Conservation (phyloP, 2,888 invertebrate species). For the Hipparchia sbordonii region DNA sequence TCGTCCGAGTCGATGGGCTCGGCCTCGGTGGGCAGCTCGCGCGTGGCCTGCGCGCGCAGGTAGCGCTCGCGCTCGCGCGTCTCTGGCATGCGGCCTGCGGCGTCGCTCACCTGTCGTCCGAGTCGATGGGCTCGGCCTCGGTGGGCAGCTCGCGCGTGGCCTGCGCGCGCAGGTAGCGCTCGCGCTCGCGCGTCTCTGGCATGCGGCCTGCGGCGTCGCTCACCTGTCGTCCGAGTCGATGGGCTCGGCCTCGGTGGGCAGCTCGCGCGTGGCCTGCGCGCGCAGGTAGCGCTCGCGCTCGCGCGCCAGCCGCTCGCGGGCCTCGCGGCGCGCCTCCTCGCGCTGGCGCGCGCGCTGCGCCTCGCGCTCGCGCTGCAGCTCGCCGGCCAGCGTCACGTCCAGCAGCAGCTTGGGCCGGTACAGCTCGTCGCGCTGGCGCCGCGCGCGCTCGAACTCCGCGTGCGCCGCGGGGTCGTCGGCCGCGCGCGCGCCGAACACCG, state of each 20-base stretch:
- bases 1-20: constrained; percentile 90
- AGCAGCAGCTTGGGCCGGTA: constrained; percentile 93
- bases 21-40: constrained; percentile 86
- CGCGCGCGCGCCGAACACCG: constrained; percentile 74
- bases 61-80: constrained; percentile 70
- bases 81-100: too few relatives aligned
- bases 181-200: constrained; percentile 62
- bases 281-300: constrained; percentile 76
- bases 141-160: constrained; percentile 85
- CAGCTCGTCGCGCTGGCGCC: constrained; percentile 89
- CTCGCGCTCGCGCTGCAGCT: constrained; percentile 84
- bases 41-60: constrained; percentile 81
- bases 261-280: constrained; percentile 82
- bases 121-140: constrained; percentile 89
- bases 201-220: too few relatives aligned
- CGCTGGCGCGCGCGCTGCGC: constrained; percentile 78
- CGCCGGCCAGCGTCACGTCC: constrained; percentile 84
- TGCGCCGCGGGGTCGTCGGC: constrained; percentile 67
- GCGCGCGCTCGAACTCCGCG: constrained; percentile 50
- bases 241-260: constrained; percentile 88
- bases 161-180: constrained; percentile 80
- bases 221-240: constrained; percentile 87
- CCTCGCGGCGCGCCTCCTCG: constrained; percentile 53
- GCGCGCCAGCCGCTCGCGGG: constrained; percentile 83
- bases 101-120: constrained; percentile 84